phyloP scores from a whole-genome alignment of 2,888 invertebrate genomes.

The Eumacrocentrus americanus region DNA sequence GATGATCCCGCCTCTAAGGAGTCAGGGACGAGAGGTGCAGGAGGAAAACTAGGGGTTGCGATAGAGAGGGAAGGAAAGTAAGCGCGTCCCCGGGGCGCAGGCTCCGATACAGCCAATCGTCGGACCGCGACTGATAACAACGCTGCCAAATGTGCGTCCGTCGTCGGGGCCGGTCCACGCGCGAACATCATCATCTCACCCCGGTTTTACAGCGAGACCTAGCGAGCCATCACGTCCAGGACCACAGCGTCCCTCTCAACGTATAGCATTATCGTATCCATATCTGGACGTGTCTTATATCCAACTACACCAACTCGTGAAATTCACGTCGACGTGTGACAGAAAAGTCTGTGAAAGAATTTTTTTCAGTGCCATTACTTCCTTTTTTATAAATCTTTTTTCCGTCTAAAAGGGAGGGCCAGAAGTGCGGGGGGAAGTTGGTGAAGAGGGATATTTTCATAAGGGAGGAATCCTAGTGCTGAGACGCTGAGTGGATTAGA shows the following conservation, averaged over 20 bases:
- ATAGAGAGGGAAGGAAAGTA: constrained; percentile 24
- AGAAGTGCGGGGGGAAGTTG: constrained; percentile 6
- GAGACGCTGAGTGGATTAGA: constrained; percentile 43
- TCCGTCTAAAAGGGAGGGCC: not conserved
- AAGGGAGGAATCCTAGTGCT: constrained; percentile 26
- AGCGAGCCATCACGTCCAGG: constrained; percentile 20
- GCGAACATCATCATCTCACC: constrained; percentile 46
- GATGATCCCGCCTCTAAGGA: constrained; percentile 61
- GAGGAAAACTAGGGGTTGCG: not conserved
- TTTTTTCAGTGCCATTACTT: too few species aligned
- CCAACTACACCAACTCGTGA: too few species aligned
- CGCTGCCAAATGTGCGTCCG: constrained; percentile 58
- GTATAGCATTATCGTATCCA: constrained; percentile 17
- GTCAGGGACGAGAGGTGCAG: constrained; percentile 23
- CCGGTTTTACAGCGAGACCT: constrained; percentile 29
- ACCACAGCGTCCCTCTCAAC: constrained; percentile 16
- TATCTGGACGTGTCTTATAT: too few species aligned
- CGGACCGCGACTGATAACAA: constrained; percentile 60
- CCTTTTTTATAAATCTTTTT: not conserved
- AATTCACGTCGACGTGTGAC: too few species aligned
- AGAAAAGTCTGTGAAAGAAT: too few species aligned
- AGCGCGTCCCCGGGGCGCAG: constrained; percentile 53
- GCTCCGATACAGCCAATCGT: constrained; percentile 61
- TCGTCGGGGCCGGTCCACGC: constrained; percentile 57
- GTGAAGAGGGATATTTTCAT: constrained; percentile 14